These are phyloP conservation scores for Brachyhypopomus gauderio DNA, from an alignment of 2,113 vertebrate species.

Conservation along the genomic window DNA sequence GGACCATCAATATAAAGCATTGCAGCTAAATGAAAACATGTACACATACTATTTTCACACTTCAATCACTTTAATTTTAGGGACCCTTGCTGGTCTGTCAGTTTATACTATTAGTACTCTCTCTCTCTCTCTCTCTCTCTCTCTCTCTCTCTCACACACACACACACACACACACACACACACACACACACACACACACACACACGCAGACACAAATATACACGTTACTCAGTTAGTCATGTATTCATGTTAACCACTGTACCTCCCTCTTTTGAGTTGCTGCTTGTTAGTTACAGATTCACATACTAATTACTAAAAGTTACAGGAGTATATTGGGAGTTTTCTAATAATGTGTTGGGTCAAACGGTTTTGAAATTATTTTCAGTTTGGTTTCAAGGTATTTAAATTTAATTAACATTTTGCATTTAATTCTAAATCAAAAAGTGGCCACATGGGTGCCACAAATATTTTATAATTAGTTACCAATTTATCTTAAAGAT, in stretches of 20 bases:
- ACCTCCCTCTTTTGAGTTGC: background rate
- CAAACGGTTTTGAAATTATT: too few relatives aligned
- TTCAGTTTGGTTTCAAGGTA: too few relatives aligned
- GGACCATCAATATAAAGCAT: background rate
- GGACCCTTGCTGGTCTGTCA: constrained; percentile 27
- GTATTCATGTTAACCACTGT: background rate
- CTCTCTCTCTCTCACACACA: background rate
- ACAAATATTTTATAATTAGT: too few relatives aligned
- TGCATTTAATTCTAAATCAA: too few relatives aligned
- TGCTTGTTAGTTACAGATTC: background rate
- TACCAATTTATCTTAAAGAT: too few relatives aligned
- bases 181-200: constrained; percentile 12
- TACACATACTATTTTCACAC: background rate
- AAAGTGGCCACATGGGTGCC: too few relatives aligned
- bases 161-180: background rate
- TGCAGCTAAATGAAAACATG: background rate
- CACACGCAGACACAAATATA: constrained; percentile 5
- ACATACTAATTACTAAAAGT: background rate
- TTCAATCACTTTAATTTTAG: constrained; percentile 30
- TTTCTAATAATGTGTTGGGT: too few relatives aligned
- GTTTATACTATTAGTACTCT: constrained; percentile 16
- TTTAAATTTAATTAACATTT: too few relatives aligned
- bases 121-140: background rate
- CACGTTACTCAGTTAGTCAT: background rate
- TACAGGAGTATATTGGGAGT: too few relatives aligned